Conservation (phyloP, 2,888 invertebrate species). For the Enchytraeus crypticus region DNA sequence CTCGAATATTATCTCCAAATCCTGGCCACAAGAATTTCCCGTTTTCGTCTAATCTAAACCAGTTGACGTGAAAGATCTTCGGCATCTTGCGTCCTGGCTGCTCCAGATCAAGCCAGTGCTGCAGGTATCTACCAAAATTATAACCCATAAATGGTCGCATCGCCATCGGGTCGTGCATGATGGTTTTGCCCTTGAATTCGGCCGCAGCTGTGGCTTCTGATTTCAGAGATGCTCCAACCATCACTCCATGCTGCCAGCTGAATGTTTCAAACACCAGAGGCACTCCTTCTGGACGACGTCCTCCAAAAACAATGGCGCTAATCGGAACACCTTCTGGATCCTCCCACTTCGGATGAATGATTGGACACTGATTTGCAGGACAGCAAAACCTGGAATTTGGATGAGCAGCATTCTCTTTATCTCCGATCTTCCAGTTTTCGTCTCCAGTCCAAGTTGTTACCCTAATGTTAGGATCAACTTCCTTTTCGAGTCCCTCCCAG, state of each 20-base stretch:
- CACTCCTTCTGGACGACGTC: slow-evolving; percentile 33
- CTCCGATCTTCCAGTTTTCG: slow-evolving; percentile 22
- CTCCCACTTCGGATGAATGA: slow-evolving; percentile 33
- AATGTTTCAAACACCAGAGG: slow-evolving; percentile 40
- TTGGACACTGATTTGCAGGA: slow-evolving; percentile 33
- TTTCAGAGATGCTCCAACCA: slow-evolving; percentile 35
- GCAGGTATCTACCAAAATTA: slow-evolving; percentile 36
- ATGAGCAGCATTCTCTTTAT: slow-evolving; percentile 30
- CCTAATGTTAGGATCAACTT: slow-evolving; percentile 18
- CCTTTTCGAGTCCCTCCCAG: slow-evolving; percentile 35
- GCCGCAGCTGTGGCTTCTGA: slow-evolving; percentile 40
- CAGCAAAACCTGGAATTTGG: slow-evolving; percentile 34
- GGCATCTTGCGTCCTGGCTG: slow-evolving; percentile 28
- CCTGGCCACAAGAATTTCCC: slow-evolving; percentile 34
- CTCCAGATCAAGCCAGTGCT: slow-evolving; percentile 32
- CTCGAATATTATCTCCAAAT: slow-evolving; percentile 34
- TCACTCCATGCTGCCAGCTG: slow-evolving; percentile 43
- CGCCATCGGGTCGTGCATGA: slow-evolving; percentile 42
- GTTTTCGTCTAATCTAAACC: slow-evolving; percentile 31
- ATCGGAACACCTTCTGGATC: slow-evolving; percentile 34
- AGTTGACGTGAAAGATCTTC: slow-evolving; percentile 35
- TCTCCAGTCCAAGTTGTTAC: slow-evolving; percentile 26
- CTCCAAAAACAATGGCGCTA: slow-evolving; percentile 35
- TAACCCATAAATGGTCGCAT: slow-evolving; percentile 42
- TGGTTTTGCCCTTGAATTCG: slow-evolving; percentile 32